Evolutionary conservation across 2,797 vertebrate species (phyloP), one percentile per base, ranked within the genome.

Genomic region (Eospalax fontanierii): DNA sequence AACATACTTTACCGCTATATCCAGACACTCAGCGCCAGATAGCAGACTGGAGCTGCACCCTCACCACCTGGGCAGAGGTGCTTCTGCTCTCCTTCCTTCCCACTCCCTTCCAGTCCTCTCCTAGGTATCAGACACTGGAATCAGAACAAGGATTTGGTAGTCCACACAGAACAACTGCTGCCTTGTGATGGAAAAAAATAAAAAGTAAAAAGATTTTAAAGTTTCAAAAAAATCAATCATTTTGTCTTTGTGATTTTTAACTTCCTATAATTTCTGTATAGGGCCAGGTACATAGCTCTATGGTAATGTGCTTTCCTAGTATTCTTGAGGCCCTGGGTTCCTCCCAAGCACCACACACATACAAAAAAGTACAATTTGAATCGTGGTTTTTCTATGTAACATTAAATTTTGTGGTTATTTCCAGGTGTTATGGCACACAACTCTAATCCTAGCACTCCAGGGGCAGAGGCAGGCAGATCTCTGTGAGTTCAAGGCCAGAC

Each of bases 191-290:
- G 6, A 50, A 50, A 50, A 50, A 11, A 50, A 70, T 35, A 66
- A 59, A 65, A 73, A 63, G 46, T 9, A 50, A 80, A 68, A 87
- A 9, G 6, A 35, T n/a, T 90, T 61, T 87, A 61, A 65, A 68
- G n/a, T 66, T 74, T 87, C 46, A 46, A 65, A 76, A 54, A 88
- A 59, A 90, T 65, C 38, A 87, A 84, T 43, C 54, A 90, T 22
- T 89, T 75, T 43, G n/a, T 68, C 46, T 71, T 82, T 59, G 59
- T 84, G 40, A 70, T 46, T 83, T n/a, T 87, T 63, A 70, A 79
- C 89, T 28, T 63, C 38, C 50, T 40, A 40, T 68, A 76, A 66
- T 46, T 38, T 63, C 35, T 16, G 50, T 28, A 80, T 28, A 57
- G 28, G 12, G 24, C 10, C 22, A 16, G 28, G 33, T 21, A 14